Conservation (phyloP, 2,797 vertebrate species). For the Sciurus vulgaris region DNA sequence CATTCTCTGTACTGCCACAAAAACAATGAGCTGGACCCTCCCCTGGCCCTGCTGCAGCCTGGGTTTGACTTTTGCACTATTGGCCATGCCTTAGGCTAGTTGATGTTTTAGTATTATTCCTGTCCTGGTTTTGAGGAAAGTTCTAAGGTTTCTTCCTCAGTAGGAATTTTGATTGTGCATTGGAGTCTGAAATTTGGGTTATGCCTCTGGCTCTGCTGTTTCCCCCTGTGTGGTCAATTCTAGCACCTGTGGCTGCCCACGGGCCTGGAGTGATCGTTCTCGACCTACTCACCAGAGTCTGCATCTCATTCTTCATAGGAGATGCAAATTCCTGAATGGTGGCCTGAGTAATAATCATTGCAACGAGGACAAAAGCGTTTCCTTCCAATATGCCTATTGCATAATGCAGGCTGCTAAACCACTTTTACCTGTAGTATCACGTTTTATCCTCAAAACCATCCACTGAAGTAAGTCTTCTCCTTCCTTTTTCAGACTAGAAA, state of each 20-base stretch:
- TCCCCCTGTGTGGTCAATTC: background rate
- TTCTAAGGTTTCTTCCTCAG: background rate
- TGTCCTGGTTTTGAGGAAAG: background rate
- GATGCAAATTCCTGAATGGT: background rate
- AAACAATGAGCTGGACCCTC: background rate
- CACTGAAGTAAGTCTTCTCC: background rate
- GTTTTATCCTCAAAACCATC: background rate
- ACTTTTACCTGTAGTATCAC: background rate
- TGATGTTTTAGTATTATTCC: background rate
- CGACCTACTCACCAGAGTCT: background rate
- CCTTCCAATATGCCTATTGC: background rate
- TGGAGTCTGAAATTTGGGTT: background rate
- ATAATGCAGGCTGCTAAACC: background rate
- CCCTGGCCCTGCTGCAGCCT: too few relatives aligned
- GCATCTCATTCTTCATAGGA: background rate
- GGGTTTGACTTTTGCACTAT: rapidly evolving
- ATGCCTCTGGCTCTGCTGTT: background rate
- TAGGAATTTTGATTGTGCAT: background rate
- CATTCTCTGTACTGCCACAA: rapidly evolving
- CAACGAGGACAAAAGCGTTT: background rate
- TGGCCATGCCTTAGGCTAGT: too few relatives aligned
- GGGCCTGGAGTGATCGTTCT: background rate
- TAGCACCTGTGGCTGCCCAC: background rate
- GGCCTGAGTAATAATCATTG: background rate
- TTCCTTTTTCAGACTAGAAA: background rate